Evolutionary conservation across 2,797 vertebrate genomes (phyloP).

Genomic region (Pelobates cultripes): DNA sequence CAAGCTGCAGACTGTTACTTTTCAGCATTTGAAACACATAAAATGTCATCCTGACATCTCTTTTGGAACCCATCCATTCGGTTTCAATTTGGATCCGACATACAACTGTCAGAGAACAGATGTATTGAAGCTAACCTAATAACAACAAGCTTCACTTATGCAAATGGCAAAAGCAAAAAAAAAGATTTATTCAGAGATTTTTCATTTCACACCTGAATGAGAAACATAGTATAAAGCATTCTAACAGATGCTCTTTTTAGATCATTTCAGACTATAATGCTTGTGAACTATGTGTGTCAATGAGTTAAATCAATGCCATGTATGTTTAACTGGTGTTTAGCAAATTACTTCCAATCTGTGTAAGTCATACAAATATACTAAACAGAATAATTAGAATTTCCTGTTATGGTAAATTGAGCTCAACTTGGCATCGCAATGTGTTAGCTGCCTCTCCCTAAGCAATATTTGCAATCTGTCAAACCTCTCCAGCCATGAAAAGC

Average conservation of each 20-base stretch:
- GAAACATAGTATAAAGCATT: slow-evolving; percentile 57
- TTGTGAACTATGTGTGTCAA: slow-evolving; percentile 59
- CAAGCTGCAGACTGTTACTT: slow-evolving; percentile 28
- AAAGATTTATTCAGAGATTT: slow-evolving; percentile 53
- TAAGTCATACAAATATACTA: slow-evolving; percentile 50
- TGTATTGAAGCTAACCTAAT: slow-evolving; percentile 50
- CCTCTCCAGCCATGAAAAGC: slow-evolving; percentile 59
- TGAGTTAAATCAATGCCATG: slow-evolving; percentile 48
- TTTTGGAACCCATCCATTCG: slow-evolving; percentile 44
- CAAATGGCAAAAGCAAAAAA: slow-evolving; percentile 49
- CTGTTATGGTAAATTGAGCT: slow-evolving; percentile 61
- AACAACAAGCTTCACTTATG: slow-evolving; percentile 49
- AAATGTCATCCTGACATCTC: slow-evolving; percentile 43
- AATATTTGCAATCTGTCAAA: slow-evolving; percentile 65
- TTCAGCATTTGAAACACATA: slow-evolving; percentile 24
- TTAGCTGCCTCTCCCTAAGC: slow-evolving; percentile 49
- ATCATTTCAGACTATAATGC: slow-evolving; percentile 56
- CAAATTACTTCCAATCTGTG: slow-evolving; percentile 52
- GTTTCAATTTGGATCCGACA: slow-evolving; percentile 46
- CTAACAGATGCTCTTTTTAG: slow-evolving; percentile 58
- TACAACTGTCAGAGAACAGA: slow-evolving; percentile 54
- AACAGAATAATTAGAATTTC: slow-evolving; percentile 59
- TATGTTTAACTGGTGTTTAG: slow-evolving; percentile 56
- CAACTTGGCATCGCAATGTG: slow-evolving; percentile 55
- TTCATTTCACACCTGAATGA: slow-evolving; percentile 61